A percentile compares a stretch with the other conserved stretches of the same genome.
Conservation (phyloP, 2,888 invertebrate genomes). For the Nephrocerus scutellatus region DNA sequence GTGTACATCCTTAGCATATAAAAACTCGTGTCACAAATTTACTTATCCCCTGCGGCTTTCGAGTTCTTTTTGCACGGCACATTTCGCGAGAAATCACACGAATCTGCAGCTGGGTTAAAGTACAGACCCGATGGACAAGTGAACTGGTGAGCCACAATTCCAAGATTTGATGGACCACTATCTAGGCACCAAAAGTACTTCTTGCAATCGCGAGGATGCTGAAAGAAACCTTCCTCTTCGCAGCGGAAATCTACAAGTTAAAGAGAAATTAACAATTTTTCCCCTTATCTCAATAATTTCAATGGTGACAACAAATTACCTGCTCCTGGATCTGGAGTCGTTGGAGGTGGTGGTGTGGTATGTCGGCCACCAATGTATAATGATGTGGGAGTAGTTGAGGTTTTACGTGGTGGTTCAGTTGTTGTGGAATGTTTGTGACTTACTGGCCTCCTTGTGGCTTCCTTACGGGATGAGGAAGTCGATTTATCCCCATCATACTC, state of each 20-base stretch:
- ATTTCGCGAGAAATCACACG: conserved; percentile 86
- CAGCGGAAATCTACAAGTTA: conserved; percentile 79
- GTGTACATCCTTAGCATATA: background rate
- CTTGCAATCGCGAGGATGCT: conserved; percentile 86
- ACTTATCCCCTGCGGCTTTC: too few relatives aligned
- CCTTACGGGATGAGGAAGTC: conserved; percentile 23
- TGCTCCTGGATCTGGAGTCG: conserved; percentile 82
- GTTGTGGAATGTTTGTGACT: conserved; percentile 24
- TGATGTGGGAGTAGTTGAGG: conserved; percentile 33
- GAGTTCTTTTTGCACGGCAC: conserved; percentile 67
- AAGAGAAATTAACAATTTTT: conserved; percentile 2
- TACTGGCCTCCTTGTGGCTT: conserved; percentile 22
- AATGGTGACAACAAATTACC: conserved; percentile 50
- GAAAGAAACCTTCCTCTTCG: conserved; percentile 87
- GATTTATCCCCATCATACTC: conserved; percentile 26
- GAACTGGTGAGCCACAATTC: conserved; percentile 86
- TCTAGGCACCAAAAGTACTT: conserved; percentile 94
- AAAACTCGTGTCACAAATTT: conserved; percentile 32
- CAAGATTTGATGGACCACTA: conserved; percentile 79
- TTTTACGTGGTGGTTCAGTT: conserved; percentile 41
- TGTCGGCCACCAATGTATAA: conserved; percentile 43
- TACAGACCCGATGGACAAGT: conserved; percentile 87
- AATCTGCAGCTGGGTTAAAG: conserved; percentile 86
- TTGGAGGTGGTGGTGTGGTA: conserved; percentile 61
- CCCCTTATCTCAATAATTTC: background rate